Base-by-base conservation (phyloP, 2,797 vertebrate species). In the Amblyraja radiata region DNA sequence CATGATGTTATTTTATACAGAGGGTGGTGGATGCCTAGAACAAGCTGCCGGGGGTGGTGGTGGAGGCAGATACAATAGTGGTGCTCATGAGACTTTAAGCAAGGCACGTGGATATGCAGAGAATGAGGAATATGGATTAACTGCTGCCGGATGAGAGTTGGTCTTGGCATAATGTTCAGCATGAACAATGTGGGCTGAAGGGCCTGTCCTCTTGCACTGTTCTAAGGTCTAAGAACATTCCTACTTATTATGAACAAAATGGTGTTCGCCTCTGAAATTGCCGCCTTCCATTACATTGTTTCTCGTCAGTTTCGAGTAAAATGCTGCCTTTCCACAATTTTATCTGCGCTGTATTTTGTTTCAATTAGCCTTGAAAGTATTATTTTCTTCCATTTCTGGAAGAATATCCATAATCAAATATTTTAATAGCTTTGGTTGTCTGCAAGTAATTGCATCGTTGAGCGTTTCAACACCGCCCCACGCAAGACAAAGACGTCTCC, bases 381-480 rank as follows among this genome's bases (percentile, higher is more conserved):
- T 76, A 68, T 92, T 58, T 73, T 92, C 25, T n/a, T 74, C 68
- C 54, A 54, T 92, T 73, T 54, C 71, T 92, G 90, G 46, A 65
- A 76, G n/a, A 92, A 76, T 76, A 71, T 92, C 25, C 25, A 46
- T 54, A 92, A 46, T 88, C 68, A 88, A 88, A 88, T 88, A 36
- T 36, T 88, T 88, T 68, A 88, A 71, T 58, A 10, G 46, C 71
- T 46, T 92, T 14, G 16, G 90, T 46, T 92, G 90, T 32, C 7
- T 92, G 3, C 68, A n/a, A 54, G 23, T 92, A 46, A 92, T 92
- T 92, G 90, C 90, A 54, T 76, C 39, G 76, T 92, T 92, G 90
- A 54, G 71, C 71, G 46, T 74, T 92, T 76, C 90, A 92, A 74
- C 28, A 92, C 68, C 90, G n/a, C 36, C 23, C 68, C 23, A 46